A percentile compares a stretch with the other conserved stretches of the same genome.
These are phyloP conservation scores for Entosphenus tridentatus DNA, from an alignment of 2,113 vertebrate genomes.

Conservation along the genomic window DNA sequence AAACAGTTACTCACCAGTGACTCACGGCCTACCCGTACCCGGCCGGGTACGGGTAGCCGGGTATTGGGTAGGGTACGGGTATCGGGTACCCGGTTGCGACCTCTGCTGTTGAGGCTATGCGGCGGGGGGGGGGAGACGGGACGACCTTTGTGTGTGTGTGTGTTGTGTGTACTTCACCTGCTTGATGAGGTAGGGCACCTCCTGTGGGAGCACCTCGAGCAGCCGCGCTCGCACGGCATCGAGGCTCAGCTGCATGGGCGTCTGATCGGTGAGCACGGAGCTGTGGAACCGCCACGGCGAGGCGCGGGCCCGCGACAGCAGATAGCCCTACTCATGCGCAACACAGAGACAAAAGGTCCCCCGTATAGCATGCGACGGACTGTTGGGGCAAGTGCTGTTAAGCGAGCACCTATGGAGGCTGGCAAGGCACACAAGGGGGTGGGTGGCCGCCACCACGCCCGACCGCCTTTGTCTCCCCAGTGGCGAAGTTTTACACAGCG, in stretches of 20 bases:
- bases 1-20: too few relatives aligned
- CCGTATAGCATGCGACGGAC: neutral
- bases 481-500: neutral
- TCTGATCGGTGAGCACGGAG: slow-evolving; percentile 55
- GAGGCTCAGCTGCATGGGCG: slow-evolving; percentile 45
- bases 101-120: too few relatives aligned
- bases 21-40: too few relatives aligned
- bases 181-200: slow-evolving; percentile 55
- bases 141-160: too few relatives aligned
- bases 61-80: too few relatives aligned
- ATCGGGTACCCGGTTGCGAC: too few relatives aligned
- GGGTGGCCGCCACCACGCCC: neutral
- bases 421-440: neutral
- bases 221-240: slow-evolving; percentile 62
- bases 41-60: too few relatives aligned
- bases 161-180: slow-evolving; percentile 29
- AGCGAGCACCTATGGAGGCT: neutral
- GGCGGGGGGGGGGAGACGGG: too few relatives aligned
- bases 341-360: neutral
- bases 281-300: slow-evolving; percentile 74
- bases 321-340: slow-evolving; percentile 32
- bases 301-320: slow-evolving; percentile 40
- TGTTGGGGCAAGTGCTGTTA: slow-evolving; percentile 1
- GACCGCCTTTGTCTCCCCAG: neutral
- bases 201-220: slow-evolving; percentile 53